Conservation (phyloP, 2,113 vertebrate genomes). For the Casuarius casuarius region DNA sequence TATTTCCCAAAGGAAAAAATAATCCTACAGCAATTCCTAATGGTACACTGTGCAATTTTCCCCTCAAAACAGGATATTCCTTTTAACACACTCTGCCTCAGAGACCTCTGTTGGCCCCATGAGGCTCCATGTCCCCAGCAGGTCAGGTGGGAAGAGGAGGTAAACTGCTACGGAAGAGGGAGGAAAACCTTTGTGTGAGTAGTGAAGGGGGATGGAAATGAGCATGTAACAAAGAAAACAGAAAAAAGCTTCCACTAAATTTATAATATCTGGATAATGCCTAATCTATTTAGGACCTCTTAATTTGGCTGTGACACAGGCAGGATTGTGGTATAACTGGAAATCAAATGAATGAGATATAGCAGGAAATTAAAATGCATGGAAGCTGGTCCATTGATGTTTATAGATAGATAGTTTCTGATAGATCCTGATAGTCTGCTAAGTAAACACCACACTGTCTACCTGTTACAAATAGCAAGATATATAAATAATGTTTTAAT, state of each 20-base stretch:
- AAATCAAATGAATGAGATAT: background rate
- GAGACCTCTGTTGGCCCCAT: background rate
- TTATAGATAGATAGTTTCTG: conserved; percentile 11
- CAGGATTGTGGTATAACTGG: background rate
- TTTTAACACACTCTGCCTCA: background rate
- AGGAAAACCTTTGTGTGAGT: background rate
- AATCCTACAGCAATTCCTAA: background rate
- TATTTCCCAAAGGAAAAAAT: background rate
- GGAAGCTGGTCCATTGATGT: background rate
- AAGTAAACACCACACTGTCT: background rate
- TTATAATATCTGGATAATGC: background rate
- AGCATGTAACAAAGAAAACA: background rate
- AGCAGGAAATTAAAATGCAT: conserved; percentile 8
- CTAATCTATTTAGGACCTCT: background rate
- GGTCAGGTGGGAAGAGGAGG: background rate
- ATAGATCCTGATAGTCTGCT: background rate
- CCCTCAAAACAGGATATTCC: background rate
- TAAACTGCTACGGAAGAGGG: background rate
- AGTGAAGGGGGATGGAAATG: background rate
- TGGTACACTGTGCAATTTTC: background rate
- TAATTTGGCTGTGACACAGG: background rate
- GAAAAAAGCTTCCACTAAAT: background rate
- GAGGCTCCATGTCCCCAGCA: background rate
- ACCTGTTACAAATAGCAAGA: background rate
- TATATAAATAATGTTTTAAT: background rate